A percentile compares a stretch with the other conserved stretches of the same genome.
Evolutionary conservation across 2,797 vertebrate genomes (phyloP).

Genomic region (Spondyliosoma cantharus): DNA sequence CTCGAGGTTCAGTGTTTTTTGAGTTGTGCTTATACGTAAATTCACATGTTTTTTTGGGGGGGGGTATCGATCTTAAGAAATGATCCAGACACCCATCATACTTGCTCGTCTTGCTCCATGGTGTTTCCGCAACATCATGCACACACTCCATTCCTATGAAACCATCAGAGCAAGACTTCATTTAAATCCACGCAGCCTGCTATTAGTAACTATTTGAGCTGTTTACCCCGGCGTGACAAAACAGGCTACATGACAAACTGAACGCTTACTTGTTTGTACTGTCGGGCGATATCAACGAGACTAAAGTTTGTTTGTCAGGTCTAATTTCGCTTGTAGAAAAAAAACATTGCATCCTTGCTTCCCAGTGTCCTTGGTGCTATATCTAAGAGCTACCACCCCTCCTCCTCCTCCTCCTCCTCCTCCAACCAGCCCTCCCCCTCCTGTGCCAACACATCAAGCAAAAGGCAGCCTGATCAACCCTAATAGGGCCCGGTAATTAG

Average conservation of each 20-base stretch:
- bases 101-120: slow-evolving; percentile 2
- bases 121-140: slow-evolving; percentile 33
- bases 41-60: slow-evolving; percentile 50
- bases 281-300: slow-evolving; percentile 63
- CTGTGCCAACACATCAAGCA: slow-evolving; percentile 74
- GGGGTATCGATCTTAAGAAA: slow-evolving; percentile 47
- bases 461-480: slow-evolving; percentile 82
- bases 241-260: slow-evolving; percentile 25
- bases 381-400: slow-evolving; percentile 70
- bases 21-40: slow-evolving; percentile 56
- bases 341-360: slow-evolving; percentile 58
- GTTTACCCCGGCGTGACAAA: slow-evolving; percentile 61
- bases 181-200: slow-evolving; percentile 44
- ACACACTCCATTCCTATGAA: slow-evolving; percentile 38
- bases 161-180: slow-evolving; percentile 28
- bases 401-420: slow-evolving; percentile 33
- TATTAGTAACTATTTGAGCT: slow-evolving; percentile 62
- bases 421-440: slow-evolving; percentile 58
- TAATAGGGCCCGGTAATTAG: slow-evolving; percentile 86
- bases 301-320: slow-evolving; percentile 80
- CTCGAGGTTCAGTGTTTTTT: slow-evolving; percentile 47
- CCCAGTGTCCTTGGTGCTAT: slow-evolving; percentile 73
- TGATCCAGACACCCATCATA: background rate
- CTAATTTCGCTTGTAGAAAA: slow-evolving; percentile 75
- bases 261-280: slow-evolving; percentile 63